These are phyloP conservation scores for Coccyzus lansbergi DNA, from an alignment of 2,797 vertebrate genomes.

Conservation along the genomic window DNA sequence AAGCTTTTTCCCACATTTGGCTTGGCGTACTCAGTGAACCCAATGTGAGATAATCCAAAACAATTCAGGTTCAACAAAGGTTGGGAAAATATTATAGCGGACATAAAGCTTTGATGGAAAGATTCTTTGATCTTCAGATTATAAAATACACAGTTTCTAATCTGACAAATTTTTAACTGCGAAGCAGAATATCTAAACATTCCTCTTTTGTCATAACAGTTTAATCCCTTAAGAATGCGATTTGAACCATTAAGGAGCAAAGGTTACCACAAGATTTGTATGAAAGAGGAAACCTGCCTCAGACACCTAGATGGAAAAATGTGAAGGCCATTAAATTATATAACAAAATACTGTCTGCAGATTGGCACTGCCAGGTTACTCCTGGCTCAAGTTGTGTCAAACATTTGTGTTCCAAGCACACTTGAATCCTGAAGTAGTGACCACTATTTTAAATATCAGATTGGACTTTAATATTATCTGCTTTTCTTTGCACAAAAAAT, in stretches of 20 bases:
- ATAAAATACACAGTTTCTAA: constrained; percentile 83
- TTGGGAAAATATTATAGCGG: constrained; percentile 80
- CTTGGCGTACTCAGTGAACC: constrained; percentile 89
- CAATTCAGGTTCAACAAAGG: constrained; percentile 85
- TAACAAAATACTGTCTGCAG: constrained; percentile 50
- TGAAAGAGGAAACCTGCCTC: constrained; percentile 69
- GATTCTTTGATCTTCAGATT: constrained; percentile 84
- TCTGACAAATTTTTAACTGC: constrained; percentile 83
- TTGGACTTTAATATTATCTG: constrained; percentile 9
- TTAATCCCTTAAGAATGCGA: constrained; percentile 84
- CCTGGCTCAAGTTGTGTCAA: constrained; percentile 62
- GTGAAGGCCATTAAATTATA: constrained; percentile 70
- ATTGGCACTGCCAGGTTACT: constrained; percentile 62
- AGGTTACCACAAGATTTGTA: constrained; percentile 77
- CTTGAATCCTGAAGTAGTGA: neutral
- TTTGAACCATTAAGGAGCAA: constrained; percentile 75
- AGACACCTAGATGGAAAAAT: constrained; percentile 75
- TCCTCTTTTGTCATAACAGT: constrained; percentile 82
- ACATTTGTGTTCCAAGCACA: constrained; percentile 1
- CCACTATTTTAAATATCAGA: neutral
- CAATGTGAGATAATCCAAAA: constrained; percentile 93
- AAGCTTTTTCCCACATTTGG: constrained; percentile 87
- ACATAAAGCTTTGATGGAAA: constrained; percentile 80
- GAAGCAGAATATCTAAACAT: constrained; percentile 83
- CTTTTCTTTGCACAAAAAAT: neutral